Percentiles rank a stretch among this genome's conserved stretches.
Conservation (phyloP, 2,113 vertebrate genomes). For the Menidia beryllina region DNA sequence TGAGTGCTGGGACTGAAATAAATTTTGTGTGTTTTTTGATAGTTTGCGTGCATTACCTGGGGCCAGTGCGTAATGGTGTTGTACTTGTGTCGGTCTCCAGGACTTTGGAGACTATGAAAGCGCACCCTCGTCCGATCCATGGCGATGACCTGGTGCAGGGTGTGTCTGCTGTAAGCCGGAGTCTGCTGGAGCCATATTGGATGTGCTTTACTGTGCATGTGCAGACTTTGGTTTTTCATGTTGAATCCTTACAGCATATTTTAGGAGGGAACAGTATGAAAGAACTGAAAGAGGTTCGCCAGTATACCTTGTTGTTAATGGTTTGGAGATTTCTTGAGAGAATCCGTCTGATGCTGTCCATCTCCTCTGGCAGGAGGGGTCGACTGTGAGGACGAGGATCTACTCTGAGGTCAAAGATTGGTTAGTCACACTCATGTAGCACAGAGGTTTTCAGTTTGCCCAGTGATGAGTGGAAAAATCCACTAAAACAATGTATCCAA, state of each 20-base stretch:
- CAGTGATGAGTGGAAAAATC: no score
- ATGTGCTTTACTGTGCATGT: neutral
- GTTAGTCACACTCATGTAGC: neutral
- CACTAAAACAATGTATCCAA: no score
- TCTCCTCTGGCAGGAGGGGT: conserved; percentile 62
- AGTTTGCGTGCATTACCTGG: conserved; percentile 41
- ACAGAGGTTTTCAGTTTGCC: neutral
- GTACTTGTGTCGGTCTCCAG: conserved; percentile 54
- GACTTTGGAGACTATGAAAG: conserved; percentile 77
- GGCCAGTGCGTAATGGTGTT: conserved; percentile 55
- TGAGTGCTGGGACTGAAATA: neutral
- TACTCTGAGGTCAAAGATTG: conserved; percentile 29
- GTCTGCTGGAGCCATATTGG: conserved; percentile 69
- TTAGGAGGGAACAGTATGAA: neutral
- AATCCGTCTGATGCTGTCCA: conserved; percentile 85
- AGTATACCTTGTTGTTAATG: conserved; percentile 81
- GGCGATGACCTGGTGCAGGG: conserved; percentile 76
- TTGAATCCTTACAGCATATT: neutral
- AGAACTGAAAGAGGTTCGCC: neutral
- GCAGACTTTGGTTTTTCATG: neutral
- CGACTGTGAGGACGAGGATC: conserved; percentile 56
- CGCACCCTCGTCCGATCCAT: conserved; percentile 72
- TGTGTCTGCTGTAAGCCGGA: conserved; percentile 86
- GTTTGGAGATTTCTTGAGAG: conserved; percentile 85
- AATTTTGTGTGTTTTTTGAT: neutral